Evolutionary conservation across 2,113 vertebrate species (phyloP).

Genomic region (Okapia johnstoni): DNA sequence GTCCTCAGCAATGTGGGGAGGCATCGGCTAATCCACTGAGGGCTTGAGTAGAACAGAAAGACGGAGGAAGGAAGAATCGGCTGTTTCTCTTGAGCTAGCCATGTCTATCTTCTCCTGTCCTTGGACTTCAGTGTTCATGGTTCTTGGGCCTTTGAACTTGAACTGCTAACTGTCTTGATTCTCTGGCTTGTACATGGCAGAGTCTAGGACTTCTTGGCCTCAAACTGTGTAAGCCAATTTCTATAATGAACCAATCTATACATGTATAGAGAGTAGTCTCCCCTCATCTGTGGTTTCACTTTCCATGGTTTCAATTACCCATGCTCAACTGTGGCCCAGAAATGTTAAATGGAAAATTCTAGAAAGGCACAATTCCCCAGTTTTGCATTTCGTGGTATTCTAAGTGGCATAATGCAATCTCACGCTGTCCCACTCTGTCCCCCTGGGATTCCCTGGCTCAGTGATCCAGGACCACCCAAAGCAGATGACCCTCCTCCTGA

Average conservation of each 20-base stretch:
- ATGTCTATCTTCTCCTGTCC: neutral
- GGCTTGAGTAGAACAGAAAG: neutral
- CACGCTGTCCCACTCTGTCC: neutral
- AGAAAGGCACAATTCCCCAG: neutral
- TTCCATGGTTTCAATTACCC: neutral
- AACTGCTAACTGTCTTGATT: neutral
- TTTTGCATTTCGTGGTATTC: neutral
- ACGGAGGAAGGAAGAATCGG: neutral
- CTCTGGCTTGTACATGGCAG: neutral
- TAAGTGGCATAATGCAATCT: neutral
- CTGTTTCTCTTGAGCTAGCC: neutral
- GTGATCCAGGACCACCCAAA: neutral
- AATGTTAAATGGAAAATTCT: neutral
- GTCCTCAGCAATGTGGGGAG: rapidly evolving
- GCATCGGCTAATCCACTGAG: rapidly evolving
- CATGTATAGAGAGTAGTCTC: neutral
- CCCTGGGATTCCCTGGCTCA: neutral
- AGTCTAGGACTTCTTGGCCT: neutral
- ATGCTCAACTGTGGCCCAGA: neutral
- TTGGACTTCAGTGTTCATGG: neutral
- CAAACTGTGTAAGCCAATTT: neutral
- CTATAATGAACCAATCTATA: neutral
- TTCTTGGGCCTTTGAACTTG: neutral
- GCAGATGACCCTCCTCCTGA: neutral
- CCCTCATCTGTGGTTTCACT: neutral